These are phyloP conservation scores for Dendrocincla fuliginosa DNA, from an alignment of 2,797 vertebrate species.

Conservation along the genomic window DNA sequence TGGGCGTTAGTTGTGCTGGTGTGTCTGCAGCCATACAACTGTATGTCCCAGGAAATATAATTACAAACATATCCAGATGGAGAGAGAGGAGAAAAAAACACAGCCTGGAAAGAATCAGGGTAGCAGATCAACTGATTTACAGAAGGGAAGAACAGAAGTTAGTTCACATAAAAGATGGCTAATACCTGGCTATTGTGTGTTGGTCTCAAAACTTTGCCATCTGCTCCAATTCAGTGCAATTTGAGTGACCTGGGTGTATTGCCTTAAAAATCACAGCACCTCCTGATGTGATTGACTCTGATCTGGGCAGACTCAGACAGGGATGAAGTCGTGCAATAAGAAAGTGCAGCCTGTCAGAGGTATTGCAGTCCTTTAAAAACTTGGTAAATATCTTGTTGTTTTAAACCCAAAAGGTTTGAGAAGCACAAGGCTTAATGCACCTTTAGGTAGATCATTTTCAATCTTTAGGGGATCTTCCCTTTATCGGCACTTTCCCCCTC, in stretches of 20 bases:
- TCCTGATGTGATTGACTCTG: not conserved
- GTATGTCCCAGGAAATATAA: slow-evolving; percentile 4
- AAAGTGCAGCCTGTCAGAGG: not conserved
- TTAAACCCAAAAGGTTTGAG: not conserved
- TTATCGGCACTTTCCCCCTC: not conserved
- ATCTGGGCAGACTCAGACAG: not conserved
- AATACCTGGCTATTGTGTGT: not conserved
- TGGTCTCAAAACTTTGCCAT: not conserved
- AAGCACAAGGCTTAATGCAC: not conserved
- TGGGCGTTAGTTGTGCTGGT: not conserved
- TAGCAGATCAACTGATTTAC: not conserved
- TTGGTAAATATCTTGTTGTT: not conserved
- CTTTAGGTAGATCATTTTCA: not conserved
- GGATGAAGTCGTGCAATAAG: not conserved
- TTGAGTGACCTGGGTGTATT: not conserved
- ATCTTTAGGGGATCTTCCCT: not conserved
- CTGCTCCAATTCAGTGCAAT: not conserved
- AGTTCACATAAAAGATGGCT: not conserved
- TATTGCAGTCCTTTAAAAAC: not conserved
- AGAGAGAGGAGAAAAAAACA: not conserved
- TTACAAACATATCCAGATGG: slow-evolving; percentile 40
- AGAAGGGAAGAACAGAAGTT: not conserved
- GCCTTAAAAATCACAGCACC: not conserved
- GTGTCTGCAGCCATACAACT: not conserved
- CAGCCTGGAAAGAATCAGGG: not conserved